These are phyloP conservation scores for Augiades crinisus DNA, from an alignment of 2,888 invertebrate genomes.

Conservation along the genomic window DNA sequence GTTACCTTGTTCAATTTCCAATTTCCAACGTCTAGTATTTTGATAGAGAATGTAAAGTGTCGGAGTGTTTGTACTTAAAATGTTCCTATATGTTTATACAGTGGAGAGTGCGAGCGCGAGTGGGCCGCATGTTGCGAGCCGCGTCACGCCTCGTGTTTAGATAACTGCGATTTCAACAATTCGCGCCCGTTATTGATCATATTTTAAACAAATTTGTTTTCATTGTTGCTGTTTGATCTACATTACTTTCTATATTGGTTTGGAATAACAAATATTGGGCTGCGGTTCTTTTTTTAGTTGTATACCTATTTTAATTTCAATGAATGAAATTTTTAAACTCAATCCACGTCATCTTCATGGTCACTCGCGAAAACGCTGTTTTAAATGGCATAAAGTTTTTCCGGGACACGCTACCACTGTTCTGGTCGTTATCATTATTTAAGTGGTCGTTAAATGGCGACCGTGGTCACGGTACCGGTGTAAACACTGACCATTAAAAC, in stretches of 20 bases:
- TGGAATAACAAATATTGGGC: not conserved
- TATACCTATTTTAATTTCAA: too few relatives aligned
- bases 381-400: too few relatives aligned
- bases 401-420: too few relatives aligned
- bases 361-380: too few relatives aligned
- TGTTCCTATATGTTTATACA: not conserved
- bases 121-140: not conserved
- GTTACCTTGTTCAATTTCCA: too few relatives aligned
- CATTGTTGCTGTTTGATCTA: not conserved
- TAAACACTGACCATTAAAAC: too few relatives aligned
- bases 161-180: conserved; percentile 1
- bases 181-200: not conserved
- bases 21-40: not conserved
- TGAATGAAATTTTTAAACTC: too few relatives aligned
- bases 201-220: not conserved
- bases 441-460: too few relatives aligned
- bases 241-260: not conserved
- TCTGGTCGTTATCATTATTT: too few relatives aligned
- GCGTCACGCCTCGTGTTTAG: not conserved
- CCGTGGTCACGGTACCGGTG: too few relatives aligned
- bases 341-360: too few relatives aligned
- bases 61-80: not conserved
- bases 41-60: not conserved
- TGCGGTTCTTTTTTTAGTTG: not conserved
- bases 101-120: conserved; percentile 7